Conservation (phyloP, 2,797 vertebrate species). For the Hoplostethus mediterraneus region DNA sequence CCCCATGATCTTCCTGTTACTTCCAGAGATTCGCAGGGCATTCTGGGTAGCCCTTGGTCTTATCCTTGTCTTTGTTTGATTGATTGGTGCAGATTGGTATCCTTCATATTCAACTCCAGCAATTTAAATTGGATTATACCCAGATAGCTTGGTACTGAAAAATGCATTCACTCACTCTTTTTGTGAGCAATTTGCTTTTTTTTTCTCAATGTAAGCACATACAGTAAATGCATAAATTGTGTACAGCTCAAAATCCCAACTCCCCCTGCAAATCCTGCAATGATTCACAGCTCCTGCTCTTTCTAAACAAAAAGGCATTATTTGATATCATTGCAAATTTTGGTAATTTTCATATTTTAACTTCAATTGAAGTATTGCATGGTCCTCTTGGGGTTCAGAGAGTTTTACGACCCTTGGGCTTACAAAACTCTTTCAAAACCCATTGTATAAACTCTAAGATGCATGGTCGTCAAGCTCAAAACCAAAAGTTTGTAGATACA, state of each 20-base stretch:
- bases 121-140: constrained; percentile 26
- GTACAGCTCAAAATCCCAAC: constrained; percentile 1
- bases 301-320: constrained; percentile 38
- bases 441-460: no score
- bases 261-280: neutral
- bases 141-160: constrained; percentile 49
- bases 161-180: constrained; percentile 1
- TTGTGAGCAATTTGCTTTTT: constrained; percentile 22
- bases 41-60: no score
- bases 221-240: constrained; percentile 6
- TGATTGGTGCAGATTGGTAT: constrained; percentile 47
- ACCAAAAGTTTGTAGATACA: no score
- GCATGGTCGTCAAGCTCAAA: no score
- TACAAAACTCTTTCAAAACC: no score
- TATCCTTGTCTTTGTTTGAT: constrained; percentile 55
- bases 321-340: constrained; percentile 21
- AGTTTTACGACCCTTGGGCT: no score
- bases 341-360: no score
- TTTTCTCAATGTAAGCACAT: constrained; percentile 17
- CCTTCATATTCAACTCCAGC: constrained; percentile 48
- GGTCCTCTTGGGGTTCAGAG: no score
- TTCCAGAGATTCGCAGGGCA: no score
- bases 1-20: no score
- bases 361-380: no score
- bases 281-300: neutral